phyloP scores from a whole-genome alignment of 2,888 invertebrate species.

The Melolontha melolontha region DNA sequence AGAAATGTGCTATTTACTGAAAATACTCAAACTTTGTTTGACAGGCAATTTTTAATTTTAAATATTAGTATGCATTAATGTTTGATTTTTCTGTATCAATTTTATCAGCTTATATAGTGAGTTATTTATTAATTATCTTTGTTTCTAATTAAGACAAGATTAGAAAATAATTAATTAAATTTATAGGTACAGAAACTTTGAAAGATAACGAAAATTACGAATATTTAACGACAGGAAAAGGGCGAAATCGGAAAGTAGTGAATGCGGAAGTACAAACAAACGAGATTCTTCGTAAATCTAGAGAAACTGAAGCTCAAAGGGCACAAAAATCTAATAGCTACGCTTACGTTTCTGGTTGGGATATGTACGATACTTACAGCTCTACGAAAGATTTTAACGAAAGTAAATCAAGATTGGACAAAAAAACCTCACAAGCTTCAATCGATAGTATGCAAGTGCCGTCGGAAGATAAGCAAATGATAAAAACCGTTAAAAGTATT shows the following conservation, averaged over 20 bases:
- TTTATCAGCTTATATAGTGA: not conserved
- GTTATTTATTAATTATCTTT: not conserved
- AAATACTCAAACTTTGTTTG: no score
- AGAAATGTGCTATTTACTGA: no score
- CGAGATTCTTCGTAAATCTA: constrained; percentile 71
- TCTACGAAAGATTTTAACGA: constrained; percentile 55
- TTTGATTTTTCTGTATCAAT: no score
- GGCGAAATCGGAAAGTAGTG: constrained; percentile 74
- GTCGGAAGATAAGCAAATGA: constrained; percentile 60
- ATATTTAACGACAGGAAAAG: constrained; percentile 75
- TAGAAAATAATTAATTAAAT: not conserved
- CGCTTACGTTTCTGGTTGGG: constrained; percentile 80
- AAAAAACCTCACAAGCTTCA: constrained; percentile 44
- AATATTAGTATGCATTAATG: no score
- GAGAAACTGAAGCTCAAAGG: constrained; percentile 72
- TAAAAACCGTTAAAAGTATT: constrained; percentile 58
- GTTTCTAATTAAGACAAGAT: no score
- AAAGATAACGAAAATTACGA: constrained; percentile 76
- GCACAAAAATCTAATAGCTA: constrained; percentile 70
- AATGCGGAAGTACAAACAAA: constrained; percentile 79
- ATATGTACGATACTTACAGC: constrained; percentile 79
- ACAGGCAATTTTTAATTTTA: no score
- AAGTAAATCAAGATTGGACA: constrained; percentile 58
- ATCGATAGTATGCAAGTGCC: constrained; percentile 55
- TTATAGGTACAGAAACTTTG: constrained; percentile 67